Base-by-base conservation (phyloP, 1,140 invertebrate genomes). In the Drosophila pseudoobscura region DNA sequence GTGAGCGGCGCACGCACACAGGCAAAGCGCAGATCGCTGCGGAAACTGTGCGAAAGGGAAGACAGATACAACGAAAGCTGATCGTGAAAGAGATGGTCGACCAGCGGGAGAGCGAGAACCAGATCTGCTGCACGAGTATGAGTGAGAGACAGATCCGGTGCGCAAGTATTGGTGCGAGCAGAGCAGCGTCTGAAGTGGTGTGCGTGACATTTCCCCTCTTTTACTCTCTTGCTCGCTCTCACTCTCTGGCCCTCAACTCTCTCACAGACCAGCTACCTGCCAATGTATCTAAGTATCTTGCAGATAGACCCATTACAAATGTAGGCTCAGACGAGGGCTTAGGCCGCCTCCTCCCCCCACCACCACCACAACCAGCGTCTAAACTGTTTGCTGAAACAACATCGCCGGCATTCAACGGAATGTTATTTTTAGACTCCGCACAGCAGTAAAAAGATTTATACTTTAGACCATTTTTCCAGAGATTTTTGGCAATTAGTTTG, bases 401-500 rank as follows among this genome's bases (percentile, higher is more conserved):
- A 71, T 13, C 35, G 11, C 35, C 11, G 35, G 44, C 44, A 47
- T 54, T 22, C 2, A 41, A 15, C 31, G 55, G 35, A 45, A 64
- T 87, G 76, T 85, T 87, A 62, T 80, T 75, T 85, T 75, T 74
- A 46, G 65, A 17, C 17, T 26, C 13, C 2, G 7, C 29, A 22
- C 8, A 63, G 41, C 31, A 20, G 3, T 24, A 45, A 65, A 52
- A 59, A 63, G 56, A 44, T 55, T 71, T 68, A 65, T 60, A 43
- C 44, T 68, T 56, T 47, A 11, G 35, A 68, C n/a, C 63, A 56
- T 46, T 80, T 85, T 77, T 64, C 70, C 64, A 70, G 49, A 62
- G 62, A 69, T 75, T 78, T 88, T 82, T 78, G 75, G 83, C 83
- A 83, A 87, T 88, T 87, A 87, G 71, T 73, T 46, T 47, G 65